Evolutionary conservation across 2,888 invertebrate species (phyloP).

Genomic region (Melinaea marsaeus): DNA sequence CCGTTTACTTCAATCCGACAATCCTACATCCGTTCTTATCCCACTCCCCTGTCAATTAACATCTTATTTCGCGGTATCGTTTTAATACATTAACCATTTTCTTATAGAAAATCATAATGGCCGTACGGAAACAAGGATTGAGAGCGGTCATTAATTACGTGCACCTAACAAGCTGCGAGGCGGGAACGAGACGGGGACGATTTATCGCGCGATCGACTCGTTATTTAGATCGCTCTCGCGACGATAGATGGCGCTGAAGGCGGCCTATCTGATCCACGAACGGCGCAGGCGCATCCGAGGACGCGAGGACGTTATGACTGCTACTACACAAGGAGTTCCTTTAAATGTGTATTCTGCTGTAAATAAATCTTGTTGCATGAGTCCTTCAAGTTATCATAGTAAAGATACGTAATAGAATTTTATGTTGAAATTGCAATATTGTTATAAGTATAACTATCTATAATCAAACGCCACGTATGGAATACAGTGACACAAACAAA

Average conservation of each 20-base stretch:
- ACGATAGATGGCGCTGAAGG: conserved; percentile 66
- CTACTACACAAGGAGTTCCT: conserved; percentile 8
- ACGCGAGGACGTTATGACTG: conserved; percentile 13
- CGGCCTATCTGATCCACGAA: conserved; percentile 68
- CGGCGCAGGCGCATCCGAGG: conserved; percentile 35
- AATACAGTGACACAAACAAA: conserved; percentile 1
- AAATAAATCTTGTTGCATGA: background rate
- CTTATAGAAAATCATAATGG: conserved; percentile 55
- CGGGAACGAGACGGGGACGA: conserved; percentile 59
- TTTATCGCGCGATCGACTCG: conserved; percentile 66
- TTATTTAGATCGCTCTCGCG: conserved; percentile 68
- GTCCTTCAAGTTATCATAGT: background rate
- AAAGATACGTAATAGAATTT: background rate
- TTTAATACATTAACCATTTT: conserved; percentile 38
- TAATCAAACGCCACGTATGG: background rate
- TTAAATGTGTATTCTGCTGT: background rate
- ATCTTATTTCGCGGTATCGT: conserved; percentile 33
- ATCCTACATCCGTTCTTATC: conserved; percentile 22
- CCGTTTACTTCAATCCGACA: background rate
- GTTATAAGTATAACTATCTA: too few species aligned
- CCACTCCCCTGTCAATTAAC: conserved; percentile 39
- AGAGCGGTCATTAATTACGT: conserved; percentile 66
- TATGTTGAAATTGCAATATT: too few species aligned
- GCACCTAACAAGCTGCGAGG: conserved; percentile 61
- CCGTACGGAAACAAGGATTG: conserved; percentile 49